A percentile compares a stretch with the other conserved stretches of the same genome.
Evolutionary conservation across 2,113 vertebrate genomes (phyloP).

Genomic region (Hippocampus guttulatus): DNA sequence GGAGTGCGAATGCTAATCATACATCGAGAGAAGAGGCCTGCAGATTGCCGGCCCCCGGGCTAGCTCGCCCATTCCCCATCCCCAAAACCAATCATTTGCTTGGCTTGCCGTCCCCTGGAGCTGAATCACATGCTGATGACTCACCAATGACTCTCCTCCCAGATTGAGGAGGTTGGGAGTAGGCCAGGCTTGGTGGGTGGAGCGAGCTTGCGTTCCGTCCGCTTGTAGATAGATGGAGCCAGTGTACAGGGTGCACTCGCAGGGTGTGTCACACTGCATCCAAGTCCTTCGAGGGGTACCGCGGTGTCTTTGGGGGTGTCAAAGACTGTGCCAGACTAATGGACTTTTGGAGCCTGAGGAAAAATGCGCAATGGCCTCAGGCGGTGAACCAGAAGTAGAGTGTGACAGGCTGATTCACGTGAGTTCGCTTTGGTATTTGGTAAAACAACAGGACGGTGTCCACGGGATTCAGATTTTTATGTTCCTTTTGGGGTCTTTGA

Average conservation of each 20-base stretch:
- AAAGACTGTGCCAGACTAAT: not conserved
- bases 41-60: not conserved
- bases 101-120: conserved; percentile 19
- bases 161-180: not conserved
- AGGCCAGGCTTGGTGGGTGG: not conserved
- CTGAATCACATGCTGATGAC: conserved; percentile 56
- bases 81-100: conserved; percentile 32
- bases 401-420: conserved; percentile 50
- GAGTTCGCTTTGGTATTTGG: conserved; percentile 28
- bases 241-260: not conserved
- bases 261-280: conserved; percentile 49
- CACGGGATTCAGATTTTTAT: not conserved
- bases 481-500: not conserved
- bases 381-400: conserved; percentile 44
- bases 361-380: conserved; percentile 43
- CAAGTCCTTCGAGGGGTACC: not conserved
- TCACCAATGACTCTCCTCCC: conserved; percentile 12
- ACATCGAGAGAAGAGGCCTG: conserved; percentile 20
- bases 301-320: not conserved
- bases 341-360: not conserved
- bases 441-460: not conserved
- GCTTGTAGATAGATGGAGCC: conserved; percentile 40
- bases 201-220: conserved; percentile 4
- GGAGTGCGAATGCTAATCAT: conserved; percentile 24
- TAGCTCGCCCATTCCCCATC: conserved; percentile 2